Percentiles rank a stretch among this genome's conserved stretches.
Conservation (phyloP, 1,140 invertebrate species). For the Notospermus geniculatus region DNA sequence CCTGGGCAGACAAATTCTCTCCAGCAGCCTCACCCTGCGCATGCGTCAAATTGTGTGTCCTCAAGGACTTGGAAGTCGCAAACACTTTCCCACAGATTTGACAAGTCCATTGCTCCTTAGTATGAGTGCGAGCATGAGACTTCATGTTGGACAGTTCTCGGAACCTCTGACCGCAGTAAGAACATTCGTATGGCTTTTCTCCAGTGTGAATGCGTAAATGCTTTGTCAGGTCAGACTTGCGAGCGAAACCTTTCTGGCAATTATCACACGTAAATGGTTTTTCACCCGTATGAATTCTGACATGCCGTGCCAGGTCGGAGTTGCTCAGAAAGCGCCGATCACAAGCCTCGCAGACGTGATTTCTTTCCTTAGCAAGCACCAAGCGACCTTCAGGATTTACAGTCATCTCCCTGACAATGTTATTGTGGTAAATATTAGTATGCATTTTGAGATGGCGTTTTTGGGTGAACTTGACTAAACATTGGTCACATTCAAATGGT, state of each 20-base stretch:
- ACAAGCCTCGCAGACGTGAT: no score
- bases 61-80: constrained; percentile 38
- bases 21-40: no score
- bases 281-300: constrained; percentile 71
- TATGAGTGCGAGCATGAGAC: no score
- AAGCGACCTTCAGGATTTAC: no score
- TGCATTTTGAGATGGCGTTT: no score
- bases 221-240: constrained; percentile 83
- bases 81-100: no score
- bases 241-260: constrained; percentile 86
- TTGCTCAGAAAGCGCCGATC: neutral
- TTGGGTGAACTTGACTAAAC: constrained; percentile 3
- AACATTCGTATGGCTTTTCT: constrained; percentile 1
- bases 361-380: no score
- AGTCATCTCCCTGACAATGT: no score
- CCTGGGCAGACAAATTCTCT: no score
- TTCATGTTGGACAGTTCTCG: neutral
- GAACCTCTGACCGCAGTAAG: constrained; percentile 1
- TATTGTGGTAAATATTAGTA: no score
- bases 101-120: no score
- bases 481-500: constrained; percentile 22
- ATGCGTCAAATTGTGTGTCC: no score
- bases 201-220: constrained; percentile 10
- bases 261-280: constrained; percentile 84
- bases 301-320: constrained; percentile 17